Conservation (phyloP, 2,113 vertebrate genomes). For the Zingel zingel region DNA sequence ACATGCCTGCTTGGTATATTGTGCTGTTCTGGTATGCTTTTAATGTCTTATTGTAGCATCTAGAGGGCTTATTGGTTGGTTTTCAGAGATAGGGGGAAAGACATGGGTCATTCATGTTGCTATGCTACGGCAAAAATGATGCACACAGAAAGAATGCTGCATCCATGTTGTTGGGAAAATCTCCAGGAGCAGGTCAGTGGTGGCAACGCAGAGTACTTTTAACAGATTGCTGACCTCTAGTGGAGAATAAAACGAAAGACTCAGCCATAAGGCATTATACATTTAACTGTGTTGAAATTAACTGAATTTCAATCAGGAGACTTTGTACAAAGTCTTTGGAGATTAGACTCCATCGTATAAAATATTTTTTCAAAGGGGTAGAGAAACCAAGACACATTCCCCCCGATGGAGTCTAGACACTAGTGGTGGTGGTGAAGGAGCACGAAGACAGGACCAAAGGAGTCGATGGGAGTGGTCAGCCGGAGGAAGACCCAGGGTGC, state of each 20-base stretch:
- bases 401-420: too few species aligned
- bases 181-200: neutral
- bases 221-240: conserved; percentile 71
- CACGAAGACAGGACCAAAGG: too few species aligned
- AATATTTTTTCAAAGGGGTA: too few species aligned
- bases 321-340: too few species aligned
- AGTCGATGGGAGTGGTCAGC: too few species aligned
- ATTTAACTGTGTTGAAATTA: neutral
- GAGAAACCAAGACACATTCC: too few species aligned
- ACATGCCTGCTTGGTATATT: neutral
- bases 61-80: conserved; percentile 3
- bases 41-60: conserved; percentile 20
- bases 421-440: too few species aligned
- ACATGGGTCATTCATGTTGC: conserved; percentile 25
- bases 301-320: too few species aligned
- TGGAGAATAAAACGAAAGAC: conserved; percentile 46
- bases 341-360: too few species aligned
- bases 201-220: conserved; percentile 1
- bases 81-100: neutral
- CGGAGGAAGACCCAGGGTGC: too few species aligned
- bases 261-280: neutral
- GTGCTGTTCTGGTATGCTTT: conserved; percentile 21
- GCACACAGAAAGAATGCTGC: neutral
- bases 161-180: neutral
- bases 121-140: conserved; percentile 25